Evolutionary conservation across 2,797 vertebrate species (phyloP).

Genomic region (Poecilia gillii): DNA sequence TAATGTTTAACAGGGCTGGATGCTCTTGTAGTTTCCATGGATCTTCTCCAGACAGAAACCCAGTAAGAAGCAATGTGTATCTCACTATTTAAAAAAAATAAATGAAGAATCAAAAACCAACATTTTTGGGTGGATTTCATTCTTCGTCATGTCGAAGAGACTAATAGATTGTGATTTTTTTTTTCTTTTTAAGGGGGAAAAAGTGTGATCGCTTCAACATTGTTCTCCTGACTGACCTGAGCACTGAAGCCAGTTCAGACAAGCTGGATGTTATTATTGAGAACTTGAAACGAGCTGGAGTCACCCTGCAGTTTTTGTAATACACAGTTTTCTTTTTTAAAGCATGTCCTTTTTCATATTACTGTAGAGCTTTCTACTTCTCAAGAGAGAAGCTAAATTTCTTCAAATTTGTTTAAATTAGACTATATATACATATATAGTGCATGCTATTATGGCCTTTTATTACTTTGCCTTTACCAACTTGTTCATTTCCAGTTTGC

Average conservation of each 20-base stretch:
- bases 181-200: conserved; percentile 82
- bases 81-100: not conserved
- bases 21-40: conserved; percentile 95
- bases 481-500: conserved; percentile 81
- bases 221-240: conserved; percentile 90
- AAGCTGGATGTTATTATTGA: conserved; percentile 87
- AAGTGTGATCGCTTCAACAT: conserved; percentile 88
- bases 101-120: not conserved
- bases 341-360: not conserved
- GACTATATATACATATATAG: not conserved
- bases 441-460: not conserved
- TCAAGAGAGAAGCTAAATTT: not conserved
- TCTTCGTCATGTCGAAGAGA: not conserved
- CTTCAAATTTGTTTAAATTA: not conserved
- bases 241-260: conserved; percentile 84
- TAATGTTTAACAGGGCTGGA: conserved; percentile 86
- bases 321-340: conserved; percentile 40
- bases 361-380: no score
- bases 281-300: conserved; percentile 86
- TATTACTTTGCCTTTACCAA: conserved; percentile 1
- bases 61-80: conserved; percentile 81
- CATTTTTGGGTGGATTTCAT: not conserved
- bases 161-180: not conserved
- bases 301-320: conserved; percentile 96
- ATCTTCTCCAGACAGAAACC: conserved; percentile 89